Percentiles rank a stretch among this genome's conserved stretches.
Evolutionary conservation across 2,797 vertebrate genomes (phyloP).

Genomic region (Poeciliopsis presidionis): DNA sequence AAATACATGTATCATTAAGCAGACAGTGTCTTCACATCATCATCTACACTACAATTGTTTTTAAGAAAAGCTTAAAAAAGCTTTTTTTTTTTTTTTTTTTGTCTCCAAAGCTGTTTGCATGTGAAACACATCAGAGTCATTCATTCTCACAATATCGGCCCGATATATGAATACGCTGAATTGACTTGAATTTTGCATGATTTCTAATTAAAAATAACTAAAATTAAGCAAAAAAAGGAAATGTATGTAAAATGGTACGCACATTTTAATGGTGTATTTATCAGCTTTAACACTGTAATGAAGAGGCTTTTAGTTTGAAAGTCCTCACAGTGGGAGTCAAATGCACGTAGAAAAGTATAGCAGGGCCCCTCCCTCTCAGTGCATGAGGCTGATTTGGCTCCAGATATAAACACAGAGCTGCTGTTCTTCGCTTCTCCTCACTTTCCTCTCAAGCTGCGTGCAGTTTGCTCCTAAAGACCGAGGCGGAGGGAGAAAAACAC

Average conservation of each 20-base stretch:
- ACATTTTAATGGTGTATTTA: background rate
- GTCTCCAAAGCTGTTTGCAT: too few relatives aligned
- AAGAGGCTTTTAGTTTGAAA: constrained; percentile 55
- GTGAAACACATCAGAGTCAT: too few relatives aligned
- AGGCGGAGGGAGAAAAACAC: background rate
- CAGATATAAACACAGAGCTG: constrained; percentile 69
- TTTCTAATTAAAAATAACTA: background rate
- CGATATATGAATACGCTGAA: too few relatives aligned
- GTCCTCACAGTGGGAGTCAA: background rate
- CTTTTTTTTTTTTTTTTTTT: too few relatives aligned
- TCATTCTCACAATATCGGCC: too few relatives aligned
- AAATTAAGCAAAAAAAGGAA: background rate
- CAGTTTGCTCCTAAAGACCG: constrained; percentile 29
- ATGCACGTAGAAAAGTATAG: constrained; percentile 39
- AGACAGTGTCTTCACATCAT: too few relatives aligned
- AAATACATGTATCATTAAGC: too few relatives aligned
- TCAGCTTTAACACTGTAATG: background rate
- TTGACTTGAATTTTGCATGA: background rate
- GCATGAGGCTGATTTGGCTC: constrained; percentile 61
- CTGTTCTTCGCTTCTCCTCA: constrained; percentile 20
- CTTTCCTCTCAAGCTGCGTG: constrained; percentile 20
- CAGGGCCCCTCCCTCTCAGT: constrained; percentile 48
- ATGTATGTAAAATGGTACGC: background rate
- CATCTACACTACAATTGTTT: too few relatives aligned
- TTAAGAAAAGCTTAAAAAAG: background rate